Evolutionary conservation across 2,113 vertebrate species (phyloP).

Genomic region (Zingel zingel): DNA sequence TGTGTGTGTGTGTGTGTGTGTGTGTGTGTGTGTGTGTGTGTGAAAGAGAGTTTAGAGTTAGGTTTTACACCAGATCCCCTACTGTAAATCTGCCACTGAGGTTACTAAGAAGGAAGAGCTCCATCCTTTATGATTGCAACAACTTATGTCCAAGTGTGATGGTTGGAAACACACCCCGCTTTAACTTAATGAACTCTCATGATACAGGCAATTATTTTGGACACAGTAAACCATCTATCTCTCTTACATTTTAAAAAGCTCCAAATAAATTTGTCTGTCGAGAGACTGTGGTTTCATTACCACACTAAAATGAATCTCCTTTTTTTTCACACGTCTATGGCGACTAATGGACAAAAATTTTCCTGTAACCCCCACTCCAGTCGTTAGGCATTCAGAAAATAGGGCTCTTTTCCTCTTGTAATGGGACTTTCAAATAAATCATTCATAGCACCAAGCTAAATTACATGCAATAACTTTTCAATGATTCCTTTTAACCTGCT

Average conservation of each 20-base stretch:
- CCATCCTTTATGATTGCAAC: slow-evolving; percentile 27
- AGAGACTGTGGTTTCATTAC: slow-evolving; percentile 52
- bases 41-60: background rate
- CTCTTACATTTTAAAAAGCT: slow-evolving; percentile 35
- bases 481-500: slow-evolving; percentile 59
- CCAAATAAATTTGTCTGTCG: slow-evolving; percentile 47
- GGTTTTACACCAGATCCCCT: background rate
- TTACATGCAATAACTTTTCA: slow-evolving; percentile 63
- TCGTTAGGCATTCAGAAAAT: slow-evolving; percentile 31
- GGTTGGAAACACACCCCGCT: slow-evolving; percentile 17
- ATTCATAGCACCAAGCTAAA: slow-evolving; percentile 55
- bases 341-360: slow-evolving; percentile 34
- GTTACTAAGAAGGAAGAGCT: slow-evolving; percentile 8
- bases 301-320: slow-evolving; percentile 35
- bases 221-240: slow-evolving; percentile 49
- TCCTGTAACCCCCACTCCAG: slow-evolving; percentile 14
- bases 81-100: slow-evolving; percentile 32
- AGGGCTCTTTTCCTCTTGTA: slow-evolving; percentile 30
- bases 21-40: background rate
- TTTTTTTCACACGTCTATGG: slow-evolving; percentile 22
- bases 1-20: too few relatives aligned
- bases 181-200: slow-evolving; percentile 50
- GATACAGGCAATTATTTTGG: slow-evolving; percentile 54
- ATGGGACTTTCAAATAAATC: slow-evolving; percentile 65
- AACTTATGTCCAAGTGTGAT: slow-evolving; percentile 26